These are phyloP conservation scores for Poeciliopsis turrubarensis DNA, from an alignment of 2,113 vertebrate genomes.

Conservation along the genomic window DNA sequence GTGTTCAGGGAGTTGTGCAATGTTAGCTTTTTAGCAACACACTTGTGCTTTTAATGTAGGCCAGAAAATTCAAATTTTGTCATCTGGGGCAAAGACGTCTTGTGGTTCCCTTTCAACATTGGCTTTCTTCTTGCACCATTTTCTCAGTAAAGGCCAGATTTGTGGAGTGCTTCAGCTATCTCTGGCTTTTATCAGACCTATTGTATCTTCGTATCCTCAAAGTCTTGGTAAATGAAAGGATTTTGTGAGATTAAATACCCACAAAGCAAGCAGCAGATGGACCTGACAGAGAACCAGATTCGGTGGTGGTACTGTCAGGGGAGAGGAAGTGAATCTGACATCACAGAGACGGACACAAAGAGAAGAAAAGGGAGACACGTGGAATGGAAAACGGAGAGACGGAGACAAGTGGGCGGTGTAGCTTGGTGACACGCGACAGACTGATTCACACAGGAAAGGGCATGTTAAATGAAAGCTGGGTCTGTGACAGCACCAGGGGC, in stretches of 20 bases:
- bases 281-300: conserved; percentile 49
- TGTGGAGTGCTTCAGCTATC: not conserved
- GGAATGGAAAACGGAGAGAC: conserved; percentile 37
- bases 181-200: not conserved
- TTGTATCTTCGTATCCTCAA: not conserved
- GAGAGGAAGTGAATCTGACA: conserved; percentile 13
- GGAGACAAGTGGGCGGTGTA: conserved; percentile 42
- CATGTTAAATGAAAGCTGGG: conserved; percentile 60
- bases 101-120: not conserved
- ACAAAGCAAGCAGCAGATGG: conserved; percentile 43
- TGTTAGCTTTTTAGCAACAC: not conserved
- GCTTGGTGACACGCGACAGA: conserved; percentile 57
- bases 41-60: not conserved
- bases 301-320: not conserved
- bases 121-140: not conserved
- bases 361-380: conserved; percentile 26
- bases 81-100: not conserved
- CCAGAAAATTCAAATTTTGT: not conserved
- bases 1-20: not conserved
- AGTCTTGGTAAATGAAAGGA: conserved; percentile 15
- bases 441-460: conserved; percentile 53
- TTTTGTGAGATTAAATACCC: conserved; percentile 22
- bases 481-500: conserved; percentile 47
- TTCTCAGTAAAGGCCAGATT: not conserved
- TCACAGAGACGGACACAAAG: conserved; percentile 21